Evolutionary conservation across 2,797 vertebrate genomes (phyloP).

Genomic region (Ctenosaura bakeri): DNA sequence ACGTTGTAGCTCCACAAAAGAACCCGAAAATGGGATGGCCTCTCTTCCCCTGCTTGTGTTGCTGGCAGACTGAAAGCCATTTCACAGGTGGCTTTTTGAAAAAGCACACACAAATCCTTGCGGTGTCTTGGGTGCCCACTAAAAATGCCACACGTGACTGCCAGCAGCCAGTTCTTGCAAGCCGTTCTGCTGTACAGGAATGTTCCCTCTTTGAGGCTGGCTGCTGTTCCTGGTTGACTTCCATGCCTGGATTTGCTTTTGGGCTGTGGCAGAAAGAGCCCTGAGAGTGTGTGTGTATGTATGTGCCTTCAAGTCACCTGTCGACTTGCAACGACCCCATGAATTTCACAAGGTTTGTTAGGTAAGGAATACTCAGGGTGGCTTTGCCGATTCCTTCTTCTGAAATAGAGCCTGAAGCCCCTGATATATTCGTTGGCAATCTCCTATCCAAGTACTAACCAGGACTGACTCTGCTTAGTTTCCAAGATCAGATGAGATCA

Average conservation of each 20-base stretch:
- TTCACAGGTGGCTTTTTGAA: background rate
- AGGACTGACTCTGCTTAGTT: too few species aligned
- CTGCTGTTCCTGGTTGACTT: background rate
- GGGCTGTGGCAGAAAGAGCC: background rate
- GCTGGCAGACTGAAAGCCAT: background rate
- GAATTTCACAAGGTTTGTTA: too few species aligned
- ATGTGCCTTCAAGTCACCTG: too few species aligned
- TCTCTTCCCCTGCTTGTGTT: background rate
- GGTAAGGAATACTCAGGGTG: too few species aligned
- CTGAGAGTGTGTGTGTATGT: too few species aligned
- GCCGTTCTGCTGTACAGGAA: background rate
- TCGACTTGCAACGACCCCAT: too few species aligned
- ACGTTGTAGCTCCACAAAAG: background rate
- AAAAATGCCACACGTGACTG: background rate
- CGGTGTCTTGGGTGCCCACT: background rate
- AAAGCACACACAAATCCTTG: background rate
- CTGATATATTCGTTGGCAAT: too few species aligned
- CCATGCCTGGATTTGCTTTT: background rate
- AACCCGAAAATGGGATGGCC: background rate
- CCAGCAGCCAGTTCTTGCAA: too few species aligned
- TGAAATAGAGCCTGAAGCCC: too few species aligned
- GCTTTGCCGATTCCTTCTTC: too few species aligned
- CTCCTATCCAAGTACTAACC: too few species aligned
- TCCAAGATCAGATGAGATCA: too few species aligned
- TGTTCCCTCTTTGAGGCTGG: background rate